Percentiles rank a stretch among this genome's conserved stretches.
Conservation (phyloP, 2,113 vertebrate genomes). For the Fukomys damarensis region DNA sequence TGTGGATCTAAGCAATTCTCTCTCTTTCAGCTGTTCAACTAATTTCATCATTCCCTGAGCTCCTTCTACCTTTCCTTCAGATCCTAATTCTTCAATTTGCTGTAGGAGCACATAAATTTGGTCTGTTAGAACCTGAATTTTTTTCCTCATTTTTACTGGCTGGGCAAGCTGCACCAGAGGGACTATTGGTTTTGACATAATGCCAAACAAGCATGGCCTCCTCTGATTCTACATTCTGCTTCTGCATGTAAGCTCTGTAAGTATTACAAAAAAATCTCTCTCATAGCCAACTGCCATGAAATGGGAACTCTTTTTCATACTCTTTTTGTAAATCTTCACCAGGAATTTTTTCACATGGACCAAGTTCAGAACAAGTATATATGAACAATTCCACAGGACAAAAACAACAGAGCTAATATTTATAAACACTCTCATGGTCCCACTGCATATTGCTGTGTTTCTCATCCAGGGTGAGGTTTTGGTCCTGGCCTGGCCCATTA, state of each 20-base stretch:
- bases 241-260: constrained; percentile 97
- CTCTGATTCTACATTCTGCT: constrained; percentile 96
- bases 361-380: no score
- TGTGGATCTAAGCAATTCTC: constrained; percentile 94
- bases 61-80: constrained; percentile 98
- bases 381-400: no score
- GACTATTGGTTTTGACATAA: constrained; percentile 97
- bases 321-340: no score
- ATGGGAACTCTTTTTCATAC: constrained; percentile 97
- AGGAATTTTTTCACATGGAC: no score
- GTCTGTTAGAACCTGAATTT: constrained; percentile 95
- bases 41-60: constrained; percentile 99
- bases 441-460: no score
- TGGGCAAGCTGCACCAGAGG: constrained; percentile 92
- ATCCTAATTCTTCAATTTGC: constrained; percentile 99
- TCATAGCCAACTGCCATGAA: constrained; percentile 99
- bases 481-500: no score
- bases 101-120: constrained; percentile 97
- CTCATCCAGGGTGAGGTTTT: no score
- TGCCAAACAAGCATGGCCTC: constrained; percentile 96
- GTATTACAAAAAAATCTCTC: constrained; percentile 95
- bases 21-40: constrained; percentile 98
- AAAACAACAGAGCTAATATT: no score
- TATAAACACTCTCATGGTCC: no score
- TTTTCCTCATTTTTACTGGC: constrained; percentile 98